Conservation (phyloP, 2,888 invertebrate genomes). For the Apamea monoglypha region DNA sequence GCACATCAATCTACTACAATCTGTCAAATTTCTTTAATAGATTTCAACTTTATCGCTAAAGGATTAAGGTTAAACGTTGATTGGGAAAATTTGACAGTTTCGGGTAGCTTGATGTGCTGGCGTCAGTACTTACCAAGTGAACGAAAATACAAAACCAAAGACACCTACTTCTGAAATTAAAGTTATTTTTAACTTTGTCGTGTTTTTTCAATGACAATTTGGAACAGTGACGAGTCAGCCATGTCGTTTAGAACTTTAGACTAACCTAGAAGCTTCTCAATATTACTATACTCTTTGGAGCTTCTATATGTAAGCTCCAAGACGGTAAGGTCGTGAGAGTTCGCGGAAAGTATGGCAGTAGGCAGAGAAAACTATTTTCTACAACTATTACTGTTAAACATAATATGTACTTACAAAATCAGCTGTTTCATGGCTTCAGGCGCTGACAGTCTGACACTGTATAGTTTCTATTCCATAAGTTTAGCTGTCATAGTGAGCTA, state of each 20-base stretch:
- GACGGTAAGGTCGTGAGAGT: constrained; percentile 8
- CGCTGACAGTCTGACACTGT: not conserved
- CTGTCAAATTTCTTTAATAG: too few relatives aligned
- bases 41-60: too few relatives aligned
- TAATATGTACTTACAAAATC: not conserved
- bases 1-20: too few relatives aligned
- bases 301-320: not conserved
- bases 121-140: too few relatives aligned
- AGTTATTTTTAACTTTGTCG: not conserved
- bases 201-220: not conserved
- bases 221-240: not conserved
- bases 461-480: constrained; percentile 12
- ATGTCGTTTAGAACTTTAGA: too few relatives aligned
- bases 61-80: too few relatives aligned
- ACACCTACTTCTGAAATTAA: not conserved
- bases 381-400: constrained; percentile 12
- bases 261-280: not conserved
- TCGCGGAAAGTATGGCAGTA: not conserved
- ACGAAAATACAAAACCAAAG: not conserved
- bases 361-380: constrained; percentile 34
- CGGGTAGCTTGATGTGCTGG: too few relatives aligned
- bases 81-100: too few relatives aligned
- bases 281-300: too few relatives aligned
- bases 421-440: constrained; percentile 3
- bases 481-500: not conserved